These are phyloP conservation scores for Heterotilapia buettikoferi DNA, from an alignment of 2,113 vertebrate genomes.

Conservation along the genomic window DNA sequence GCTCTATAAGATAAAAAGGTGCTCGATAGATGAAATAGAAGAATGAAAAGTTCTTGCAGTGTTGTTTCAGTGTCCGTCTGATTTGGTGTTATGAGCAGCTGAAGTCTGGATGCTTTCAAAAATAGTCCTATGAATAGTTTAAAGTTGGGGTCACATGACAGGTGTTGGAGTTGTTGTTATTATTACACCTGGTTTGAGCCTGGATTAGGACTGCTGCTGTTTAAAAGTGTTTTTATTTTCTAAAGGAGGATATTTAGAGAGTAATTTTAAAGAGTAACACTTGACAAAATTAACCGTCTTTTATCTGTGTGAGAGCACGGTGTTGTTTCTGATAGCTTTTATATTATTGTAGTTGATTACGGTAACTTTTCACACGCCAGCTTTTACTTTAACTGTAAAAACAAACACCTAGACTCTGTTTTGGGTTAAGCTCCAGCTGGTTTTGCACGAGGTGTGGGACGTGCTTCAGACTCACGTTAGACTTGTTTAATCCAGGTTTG, in stretches of 20 bases:
- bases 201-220: background rate
- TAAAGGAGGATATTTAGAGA: background rate
- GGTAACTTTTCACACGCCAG: background rate
- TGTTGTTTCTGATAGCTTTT: background rate
- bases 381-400: background rate
- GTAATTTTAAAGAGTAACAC: background rate
- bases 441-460: rapidly evolving
- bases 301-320: background rate
- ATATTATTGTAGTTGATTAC: background rate
- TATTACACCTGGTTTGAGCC: rapidly evolving
- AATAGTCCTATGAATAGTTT: background rate
- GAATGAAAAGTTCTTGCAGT: background rate
- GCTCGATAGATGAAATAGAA: rapidly evolving
- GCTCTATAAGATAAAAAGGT: background rate
- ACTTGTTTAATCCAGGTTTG: background rate
- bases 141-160: background rate
- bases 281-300: background rate
- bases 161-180: background rate
- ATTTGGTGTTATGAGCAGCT: background rate
- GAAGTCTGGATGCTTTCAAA: background rate
- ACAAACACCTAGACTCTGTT: background rate
- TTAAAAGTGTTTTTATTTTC: background rate
- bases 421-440: background rate
- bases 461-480: background rate
- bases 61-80: rapidly evolving